Conservation (phyloP, 2,113 vertebrate genomes). For the Brienomyrus longianalis region DNA sequence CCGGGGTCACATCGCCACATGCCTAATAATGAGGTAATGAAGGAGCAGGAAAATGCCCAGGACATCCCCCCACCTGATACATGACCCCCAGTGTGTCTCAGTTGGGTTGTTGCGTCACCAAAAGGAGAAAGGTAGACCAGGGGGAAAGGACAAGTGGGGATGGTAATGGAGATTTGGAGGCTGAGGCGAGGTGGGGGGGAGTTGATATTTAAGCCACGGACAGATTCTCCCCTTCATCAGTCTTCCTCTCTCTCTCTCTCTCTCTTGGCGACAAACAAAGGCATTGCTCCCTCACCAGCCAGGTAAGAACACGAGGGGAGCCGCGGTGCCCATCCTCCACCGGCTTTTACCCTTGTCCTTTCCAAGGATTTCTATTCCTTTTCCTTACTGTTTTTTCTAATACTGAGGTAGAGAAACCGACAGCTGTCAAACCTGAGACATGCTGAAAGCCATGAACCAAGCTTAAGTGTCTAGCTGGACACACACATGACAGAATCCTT, state of each 20-base stretch:
- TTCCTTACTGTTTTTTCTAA: background rate
- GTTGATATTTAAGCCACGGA: constrained; percentile 66
- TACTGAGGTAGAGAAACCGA: background rate
- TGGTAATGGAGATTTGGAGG: constrained; percentile 12
- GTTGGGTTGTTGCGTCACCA: constrained; percentile 20
- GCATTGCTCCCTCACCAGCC: background rate
- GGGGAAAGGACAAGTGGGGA: constrained; percentile 9
- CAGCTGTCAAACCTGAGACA: background rate
- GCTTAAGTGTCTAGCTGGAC: background rate
- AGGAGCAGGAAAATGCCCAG: constrained; percentile 10
- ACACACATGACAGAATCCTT: background rate
- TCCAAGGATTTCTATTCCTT: background rate
- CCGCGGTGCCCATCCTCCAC: background rate
- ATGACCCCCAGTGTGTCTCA: constrained; percentile 1
- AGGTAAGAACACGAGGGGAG: constrained; percentile 16
- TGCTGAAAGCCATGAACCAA: background rate
- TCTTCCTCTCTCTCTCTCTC: constrained; percentile 44
- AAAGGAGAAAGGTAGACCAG: constrained; percentile 29
- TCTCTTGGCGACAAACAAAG: constrained; percentile 1
- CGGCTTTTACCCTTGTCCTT: background rate
- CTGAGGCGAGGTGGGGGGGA: constrained; percentile 5
- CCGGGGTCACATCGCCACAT: background rate
- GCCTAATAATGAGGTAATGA: constrained; percentile 6
- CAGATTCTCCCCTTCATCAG: constrained; percentile 52
- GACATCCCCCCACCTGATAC: background rate